A percentile compares a stretch with the other conserved stretches of the same genome.
Evolutionary conservation across 2,888 invertebrate species (phyloP).

Genomic region (Hyles lineata): DNA sequence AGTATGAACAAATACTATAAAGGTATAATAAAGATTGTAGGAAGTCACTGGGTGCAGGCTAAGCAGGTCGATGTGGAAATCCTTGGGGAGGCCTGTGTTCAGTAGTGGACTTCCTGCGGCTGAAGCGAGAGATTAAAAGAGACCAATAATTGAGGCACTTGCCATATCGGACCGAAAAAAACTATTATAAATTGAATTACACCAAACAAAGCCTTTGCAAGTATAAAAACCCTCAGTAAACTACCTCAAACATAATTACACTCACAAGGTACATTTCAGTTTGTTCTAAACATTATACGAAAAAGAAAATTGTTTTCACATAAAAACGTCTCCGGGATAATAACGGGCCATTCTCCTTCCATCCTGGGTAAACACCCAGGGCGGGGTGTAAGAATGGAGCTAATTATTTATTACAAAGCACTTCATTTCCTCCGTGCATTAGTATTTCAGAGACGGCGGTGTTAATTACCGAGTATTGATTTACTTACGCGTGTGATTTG

Average conservation of each 20-base stretch:
- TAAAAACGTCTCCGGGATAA: background rate
- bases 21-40: too few relatives aligned
- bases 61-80: too few relatives aligned
- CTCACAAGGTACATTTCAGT: background rate
- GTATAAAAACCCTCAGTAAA: background rate
- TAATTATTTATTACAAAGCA: constrained; percentile 39
- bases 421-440: constrained; percentile 33
- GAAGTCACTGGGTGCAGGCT: too few relatives aligned
- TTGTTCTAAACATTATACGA: background rate
- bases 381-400: constrained; percentile 31
- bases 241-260: background rate
- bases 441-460: background rate
- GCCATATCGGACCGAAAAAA: too few relatives aligned
- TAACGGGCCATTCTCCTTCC: background rate
- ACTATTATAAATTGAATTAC: too few relatives aligned
- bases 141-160: too few relatives aligned
- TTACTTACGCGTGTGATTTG: background rate
- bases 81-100: too few relatives aligned
- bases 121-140: too few relatives aligned
- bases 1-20: too few relatives aligned
- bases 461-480: constrained; percentile 17
- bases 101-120: too few relatives aligned
- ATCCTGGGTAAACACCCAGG: background rate
- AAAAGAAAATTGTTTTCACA: background rate
- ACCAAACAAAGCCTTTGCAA: background rate